Percentiles rank a stretch among this genome's conserved stretches.
These are phyloP conservation scores for Hexactinellida sp. DNA, from an alignment of 37 sponge, comb jelly and placozoan genomes.

Conservation along the genomic window DNA sequence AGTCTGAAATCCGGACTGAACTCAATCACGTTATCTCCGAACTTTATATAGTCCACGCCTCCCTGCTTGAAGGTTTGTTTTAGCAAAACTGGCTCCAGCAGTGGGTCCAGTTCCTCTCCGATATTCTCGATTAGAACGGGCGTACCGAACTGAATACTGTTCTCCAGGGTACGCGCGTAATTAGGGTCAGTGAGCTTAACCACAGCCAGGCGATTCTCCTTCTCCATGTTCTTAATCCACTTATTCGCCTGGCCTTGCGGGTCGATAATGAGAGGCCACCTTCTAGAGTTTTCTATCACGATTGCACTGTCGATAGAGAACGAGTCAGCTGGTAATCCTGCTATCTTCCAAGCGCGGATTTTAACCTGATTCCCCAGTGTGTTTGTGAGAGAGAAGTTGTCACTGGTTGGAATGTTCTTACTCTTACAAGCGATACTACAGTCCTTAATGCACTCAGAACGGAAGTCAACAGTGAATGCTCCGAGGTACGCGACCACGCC, in stretches of 20 bases:
- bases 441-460: slow-evolving; percentile 60
- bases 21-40: slow-evolving; percentile 94
- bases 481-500: slow-evolving; percentile 96
- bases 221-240: slow-evolving; percentile 98
- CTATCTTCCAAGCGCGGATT: slow-evolving; percentile 87
- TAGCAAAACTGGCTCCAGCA: slow-evolving; percentile 88
- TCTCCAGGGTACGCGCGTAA: slow-evolving; percentile 93
- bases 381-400: slow-evolving; percentile 48
- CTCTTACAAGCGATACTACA: slow-evolving; percentile 69
- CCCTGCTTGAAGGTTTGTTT: slow-evolving; percentile 87
- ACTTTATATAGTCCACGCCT: slow-evolving; percentile 80
- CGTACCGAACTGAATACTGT: slow-evolving; percentile 93
- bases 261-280: slow-evolving; percentile 97
- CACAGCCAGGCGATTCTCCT: slow-evolving; percentile 74
- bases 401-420: slow-evolving; percentile 68
- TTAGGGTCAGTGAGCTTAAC: slow-evolving; percentile 92
- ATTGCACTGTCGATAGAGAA: slow-evolving; percentile 97
- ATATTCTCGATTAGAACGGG: slow-evolving; percentile 88
- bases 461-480: slow-evolving; percentile 90
- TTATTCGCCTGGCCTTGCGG: slow-evolving; percentile 99
- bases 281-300: slow-evolving; percentile 68
- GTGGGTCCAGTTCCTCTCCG: slow-evolving; percentile 91
- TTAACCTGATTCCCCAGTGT: slow-evolving; percentile 92
- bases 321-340: slow-evolving; percentile 88
- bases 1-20: slow-evolving; percentile 87